Evolutionary conservation across 2,797 vertebrate genomes (phyloP), one percentile per base, ranked within the genome.

Genomic region (Nannoperca obscura): DNA sequence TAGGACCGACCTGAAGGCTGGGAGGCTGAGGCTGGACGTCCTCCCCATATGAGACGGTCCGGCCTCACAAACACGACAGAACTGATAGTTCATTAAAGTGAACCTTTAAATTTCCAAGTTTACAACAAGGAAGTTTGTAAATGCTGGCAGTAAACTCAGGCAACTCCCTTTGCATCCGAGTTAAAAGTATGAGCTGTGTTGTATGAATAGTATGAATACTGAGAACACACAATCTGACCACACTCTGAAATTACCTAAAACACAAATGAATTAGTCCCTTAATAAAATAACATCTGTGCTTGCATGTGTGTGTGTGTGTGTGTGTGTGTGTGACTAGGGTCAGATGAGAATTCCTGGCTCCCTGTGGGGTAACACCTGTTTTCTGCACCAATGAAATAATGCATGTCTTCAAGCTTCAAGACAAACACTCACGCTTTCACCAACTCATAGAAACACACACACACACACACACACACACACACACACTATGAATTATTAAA

Each of bases 301-400:
- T 71, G 38, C 50, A 24, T 75, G 38, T 65, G 9, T 46, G 14
- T 73, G 47, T 57, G 32, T 59, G 32, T 66, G 36, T 52, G 20
- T 62, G 40, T 30, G 47, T 72, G 32, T 44, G 62, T 76, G 49
- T 67, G 60, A 76, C 38, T 75, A 2, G 13, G 20, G 27, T 67
- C 49, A 69, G 49, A 57, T 24, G 15, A 70, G 59, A 59, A 53
- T 40, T 76, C 53, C 52, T 67, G 52, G 27, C 57, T 69, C 74
- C 77, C 77, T 83, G 54, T 74, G 57, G 49, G 61, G 22, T 55
- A 72, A 75, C 78, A 87, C 80, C 80, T 84, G 88, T 78, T 84
- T 81, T 75, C 80, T 57, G 57, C 60, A 68, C 52, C 34, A 71
- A n/a, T 70, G 54, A 74, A 78, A 84, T 76, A 70, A 75, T 59